A percentile compares a stretch with the other conserved stretches of the same genome.
Evolutionary conservation across 2,888 invertebrate species (phyloP).

Genomic region (Nasonia oneida): DNA sequence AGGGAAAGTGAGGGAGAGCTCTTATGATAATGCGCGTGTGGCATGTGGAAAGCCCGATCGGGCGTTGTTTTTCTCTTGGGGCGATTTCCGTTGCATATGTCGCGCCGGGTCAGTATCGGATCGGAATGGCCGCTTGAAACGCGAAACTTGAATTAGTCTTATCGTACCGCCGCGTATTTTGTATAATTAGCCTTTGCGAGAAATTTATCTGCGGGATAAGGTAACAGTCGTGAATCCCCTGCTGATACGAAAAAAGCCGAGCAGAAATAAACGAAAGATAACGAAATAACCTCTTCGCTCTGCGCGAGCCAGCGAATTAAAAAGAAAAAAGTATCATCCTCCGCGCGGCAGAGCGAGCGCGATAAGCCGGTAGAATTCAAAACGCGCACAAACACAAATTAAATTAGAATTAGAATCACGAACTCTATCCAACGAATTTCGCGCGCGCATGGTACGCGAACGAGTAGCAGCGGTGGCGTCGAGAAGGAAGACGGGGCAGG

Average conservation of each 20-base stretch:
- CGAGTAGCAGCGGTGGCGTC: neutral
- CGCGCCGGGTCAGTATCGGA: no score
- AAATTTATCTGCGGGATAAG: no score
- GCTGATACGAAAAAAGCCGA: no score
- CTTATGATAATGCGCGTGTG: neutral
- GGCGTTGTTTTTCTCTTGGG: neutral
- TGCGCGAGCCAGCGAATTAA: neutral
- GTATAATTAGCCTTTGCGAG: no score
- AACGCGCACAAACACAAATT: constrained; percentile 38
- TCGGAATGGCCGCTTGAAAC: no score
- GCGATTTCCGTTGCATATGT: no score
- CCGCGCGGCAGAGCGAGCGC: neutral
- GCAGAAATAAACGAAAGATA: no score
- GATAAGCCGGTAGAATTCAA: neutral
- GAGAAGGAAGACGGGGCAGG: neutral
- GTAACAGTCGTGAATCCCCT: no score
- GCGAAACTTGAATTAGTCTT: no score
- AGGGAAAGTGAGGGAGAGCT: neutral
- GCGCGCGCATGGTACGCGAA: neutral
- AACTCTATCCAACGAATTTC: constrained; percentile 39
- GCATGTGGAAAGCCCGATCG: neutral
- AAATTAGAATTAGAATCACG: constrained; percentile 58
- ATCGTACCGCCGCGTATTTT: no score
- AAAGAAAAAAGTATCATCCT: neutral
- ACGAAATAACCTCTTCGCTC: neutral